These are phyloP conservation scores for Cantharis flavilabris DNA, from an alignment of 2,888 invertebrate species.

Conservation along the genomic window DNA sequence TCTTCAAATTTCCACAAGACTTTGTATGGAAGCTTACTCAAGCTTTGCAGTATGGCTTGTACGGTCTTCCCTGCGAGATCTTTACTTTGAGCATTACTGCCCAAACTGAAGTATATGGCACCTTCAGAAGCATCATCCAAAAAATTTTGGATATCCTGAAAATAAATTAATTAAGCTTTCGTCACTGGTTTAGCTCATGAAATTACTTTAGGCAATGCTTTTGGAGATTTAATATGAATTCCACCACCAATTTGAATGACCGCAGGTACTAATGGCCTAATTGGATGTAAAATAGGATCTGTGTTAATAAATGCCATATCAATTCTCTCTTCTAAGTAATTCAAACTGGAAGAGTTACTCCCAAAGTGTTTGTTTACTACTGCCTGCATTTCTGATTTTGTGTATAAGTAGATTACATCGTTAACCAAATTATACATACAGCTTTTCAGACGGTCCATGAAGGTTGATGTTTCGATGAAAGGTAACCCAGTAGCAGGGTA, in stretches of 20 bases:
- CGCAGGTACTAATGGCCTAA: background rate
- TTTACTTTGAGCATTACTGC: constrained; percentile 4
- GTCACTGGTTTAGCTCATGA: too few species aligned
- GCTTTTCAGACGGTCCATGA: background rate
- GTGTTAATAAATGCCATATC: background rate
- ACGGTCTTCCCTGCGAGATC: constrained; percentile 37
- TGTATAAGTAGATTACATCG: background rate
- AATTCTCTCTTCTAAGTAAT: background rate
- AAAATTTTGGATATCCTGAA: background rate
- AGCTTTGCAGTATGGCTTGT: constrained; percentile 45
- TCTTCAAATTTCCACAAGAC: constrained; percentile 56
- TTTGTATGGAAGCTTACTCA: constrained; percentile 52
- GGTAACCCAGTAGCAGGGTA: background rate
- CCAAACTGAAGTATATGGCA: constrained; percentile 21
- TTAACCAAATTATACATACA: background rate
- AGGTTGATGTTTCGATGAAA: background rate
- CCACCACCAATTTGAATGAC: background rate
- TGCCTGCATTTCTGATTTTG: background rate
- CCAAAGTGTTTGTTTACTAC: background rate
- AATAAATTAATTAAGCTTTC: background rate
- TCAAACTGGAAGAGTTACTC: background rate
- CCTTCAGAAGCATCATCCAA: constrained; percentile 31
- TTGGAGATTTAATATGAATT: background rate
- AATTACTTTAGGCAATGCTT: background rate
- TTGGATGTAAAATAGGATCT: background rate